These are phyloP conservation scores for Maconellicoccus hirsutus DNA, from an alignment of 1,140 invertebrate species.

Conservation along the genomic window DNA sequence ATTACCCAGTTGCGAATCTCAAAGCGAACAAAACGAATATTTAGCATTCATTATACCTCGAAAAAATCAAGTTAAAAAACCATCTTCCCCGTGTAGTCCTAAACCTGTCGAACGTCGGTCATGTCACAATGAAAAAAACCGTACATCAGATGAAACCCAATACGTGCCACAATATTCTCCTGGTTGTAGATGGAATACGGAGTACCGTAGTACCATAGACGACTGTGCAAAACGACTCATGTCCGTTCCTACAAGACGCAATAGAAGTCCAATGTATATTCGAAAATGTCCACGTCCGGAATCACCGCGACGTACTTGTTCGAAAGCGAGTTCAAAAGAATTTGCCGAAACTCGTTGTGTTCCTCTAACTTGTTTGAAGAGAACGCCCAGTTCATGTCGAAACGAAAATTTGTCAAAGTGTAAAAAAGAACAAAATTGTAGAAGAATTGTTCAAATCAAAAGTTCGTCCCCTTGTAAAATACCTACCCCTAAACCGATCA, in stretches of 20 bases:
- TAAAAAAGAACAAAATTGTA: too few relatives aligned
- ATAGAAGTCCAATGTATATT: too few relatives aligned
- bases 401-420: too few relatives aligned
- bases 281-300: too few relatives aligned
- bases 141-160: neutral
- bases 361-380: too few relatives aligned
- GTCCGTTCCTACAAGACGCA: neutral
- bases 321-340: too few relatives aligned
- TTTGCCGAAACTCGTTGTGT: too few relatives aligned
- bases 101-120: neutral
- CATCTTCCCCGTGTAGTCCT: neutral
- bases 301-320: too few relatives aligned
- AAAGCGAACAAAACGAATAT: neutral
- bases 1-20: neutral
- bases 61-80: neutral
- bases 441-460: too few relatives aligned
- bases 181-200: neutral
- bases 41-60: neutral
- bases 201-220: neutral
- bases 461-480: too few relatives aligned
- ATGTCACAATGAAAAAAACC: neutral
- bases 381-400: too few relatives aligned
- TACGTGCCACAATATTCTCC: neutral
- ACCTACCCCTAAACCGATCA: too few relatives aligned
- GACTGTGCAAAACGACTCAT: neutral